A percentile compares a stretch with the other conserved stretches of the same genome.
phyloP scores from a whole-genome alignment of 2,888 invertebrate species.

The Leptothorax acervorum region DNA sequence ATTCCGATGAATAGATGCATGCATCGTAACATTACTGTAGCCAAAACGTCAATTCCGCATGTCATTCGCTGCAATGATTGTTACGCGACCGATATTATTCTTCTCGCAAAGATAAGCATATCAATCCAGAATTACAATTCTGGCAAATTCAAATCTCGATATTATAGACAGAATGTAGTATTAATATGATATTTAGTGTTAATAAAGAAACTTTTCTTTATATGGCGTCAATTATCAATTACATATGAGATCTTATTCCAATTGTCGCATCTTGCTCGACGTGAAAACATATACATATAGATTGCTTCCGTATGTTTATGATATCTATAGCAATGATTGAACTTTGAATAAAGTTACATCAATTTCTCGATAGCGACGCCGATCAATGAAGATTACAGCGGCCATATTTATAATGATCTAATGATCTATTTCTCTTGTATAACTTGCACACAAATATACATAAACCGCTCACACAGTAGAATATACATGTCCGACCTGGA shows the following conservation, averaged over 20 bases:
- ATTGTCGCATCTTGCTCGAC: not conserved
- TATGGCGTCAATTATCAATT: not conserved
- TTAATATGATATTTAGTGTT: not conserved
- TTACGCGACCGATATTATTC: not conserved
- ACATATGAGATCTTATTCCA: not conserved
- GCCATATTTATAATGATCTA: not conserved
- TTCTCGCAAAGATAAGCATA: not conserved
- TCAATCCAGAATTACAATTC: not conserved
- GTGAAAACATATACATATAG: not conserved
- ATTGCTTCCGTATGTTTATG: not conserved
- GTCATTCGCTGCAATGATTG: not conserved
- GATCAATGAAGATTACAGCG: not conserved
- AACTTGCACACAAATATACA: not conserved
- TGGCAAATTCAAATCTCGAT: not conserved
- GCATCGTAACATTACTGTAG: constrained; percentile 13
- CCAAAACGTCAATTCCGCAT: not conserved
- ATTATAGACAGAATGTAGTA: not conserved
- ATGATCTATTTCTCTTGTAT: not conserved
- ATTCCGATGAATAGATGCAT: constrained; percentile 24
- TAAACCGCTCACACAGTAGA: not conserved
- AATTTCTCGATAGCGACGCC: not conserved
- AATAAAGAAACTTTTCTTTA: not conserved
- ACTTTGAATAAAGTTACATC: not conserved
- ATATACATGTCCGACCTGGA: not conserved
- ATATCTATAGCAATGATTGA: not conserved